phyloP scores from a whole-genome alignment of 2,113 vertebrate genomes.

The Leucoraja erinaceus region DNA sequence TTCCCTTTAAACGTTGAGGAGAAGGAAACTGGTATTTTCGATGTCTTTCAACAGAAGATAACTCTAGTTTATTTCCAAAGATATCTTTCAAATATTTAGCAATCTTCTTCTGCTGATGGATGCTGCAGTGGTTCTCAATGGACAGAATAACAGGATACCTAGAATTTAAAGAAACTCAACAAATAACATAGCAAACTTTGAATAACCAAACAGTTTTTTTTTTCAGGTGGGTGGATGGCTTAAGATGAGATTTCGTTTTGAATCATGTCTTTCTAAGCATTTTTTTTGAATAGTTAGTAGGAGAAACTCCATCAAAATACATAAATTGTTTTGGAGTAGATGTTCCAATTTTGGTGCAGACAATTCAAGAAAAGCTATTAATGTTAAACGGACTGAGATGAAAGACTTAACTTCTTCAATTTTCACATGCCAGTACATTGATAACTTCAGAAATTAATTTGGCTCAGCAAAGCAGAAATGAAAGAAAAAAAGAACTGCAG shows the following conservation, averaged over 20 bases:
- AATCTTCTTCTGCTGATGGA: slow-evolving; percentile 94
- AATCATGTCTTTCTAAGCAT: neutral
- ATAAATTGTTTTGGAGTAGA: neutral
- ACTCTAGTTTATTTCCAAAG: slow-evolving; percentile 80
- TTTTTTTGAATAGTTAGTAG: neutral
- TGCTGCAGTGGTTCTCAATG: slow-evolving; percentile 91
- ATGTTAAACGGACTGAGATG: neutral
- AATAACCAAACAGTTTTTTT: no score
- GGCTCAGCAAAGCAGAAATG: neutral
- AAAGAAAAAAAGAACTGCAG: neutral
- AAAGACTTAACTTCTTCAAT: neutral
- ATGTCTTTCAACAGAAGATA: slow-evolving; percentile 61
- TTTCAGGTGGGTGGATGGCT: no score
- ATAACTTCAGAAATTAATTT: neutral
- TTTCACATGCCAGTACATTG: neutral
- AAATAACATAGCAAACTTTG: neutral
- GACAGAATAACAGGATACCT: slow-evolving; percentile 91
- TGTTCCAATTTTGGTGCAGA: neutral
- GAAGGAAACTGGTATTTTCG: slow-evolving; percentile 80
- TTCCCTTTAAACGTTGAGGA: slow-evolving; percentile 80
- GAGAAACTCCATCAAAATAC: neutral
- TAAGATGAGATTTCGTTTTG: neutral
- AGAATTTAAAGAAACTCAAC: slow-evolving; percentile 29
- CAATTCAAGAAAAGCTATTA: neutral
- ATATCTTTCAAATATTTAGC: slow-evolving; percentile 85